These are phyloP conservation scores for Chaitophorus viminalis DNA, from an alignment of 2,888 invertebrate species.

Conservation along the genomic window DNA sequence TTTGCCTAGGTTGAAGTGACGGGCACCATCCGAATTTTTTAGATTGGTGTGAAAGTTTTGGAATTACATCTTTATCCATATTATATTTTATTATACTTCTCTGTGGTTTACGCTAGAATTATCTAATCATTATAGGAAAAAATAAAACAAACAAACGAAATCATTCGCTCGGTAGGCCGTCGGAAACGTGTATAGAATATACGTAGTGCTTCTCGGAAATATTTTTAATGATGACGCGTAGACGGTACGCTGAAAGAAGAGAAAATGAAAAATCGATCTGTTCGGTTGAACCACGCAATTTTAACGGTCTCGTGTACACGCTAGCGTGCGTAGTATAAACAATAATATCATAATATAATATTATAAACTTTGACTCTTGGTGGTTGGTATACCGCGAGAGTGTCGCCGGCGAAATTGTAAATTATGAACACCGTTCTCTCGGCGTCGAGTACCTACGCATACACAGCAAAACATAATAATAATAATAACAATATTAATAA, in stretches of 20 bases:
- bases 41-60: too few relatives aligned
- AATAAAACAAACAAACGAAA: too few relatives aligned
- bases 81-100: too few relatives aligned
- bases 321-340: neutral
- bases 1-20: too few relatives aligned
- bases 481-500: neutral
- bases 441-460: neutral
- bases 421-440: neutral
- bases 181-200: too few relatives aligned
- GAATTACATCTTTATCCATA: too few relatives aligned
- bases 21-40: too few relatives aligned
- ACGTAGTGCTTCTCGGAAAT: neutral
- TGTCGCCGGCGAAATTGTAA: neutral
- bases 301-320: neutral
- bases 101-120: too few relatives aligned
- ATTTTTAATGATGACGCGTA: neutral
- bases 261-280: neutral
- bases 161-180: too few relatives aligned
- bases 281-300: neutral
- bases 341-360: neutral
- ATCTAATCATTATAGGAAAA: too few relatives aligned
- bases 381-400: neutral
- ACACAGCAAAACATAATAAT: neutral
- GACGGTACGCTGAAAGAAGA: neutral
- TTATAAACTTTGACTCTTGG: neutral